Base-by-base conservation (phyloP, 2,797 vertebrate species). In the Falco naumanni region DNA sequence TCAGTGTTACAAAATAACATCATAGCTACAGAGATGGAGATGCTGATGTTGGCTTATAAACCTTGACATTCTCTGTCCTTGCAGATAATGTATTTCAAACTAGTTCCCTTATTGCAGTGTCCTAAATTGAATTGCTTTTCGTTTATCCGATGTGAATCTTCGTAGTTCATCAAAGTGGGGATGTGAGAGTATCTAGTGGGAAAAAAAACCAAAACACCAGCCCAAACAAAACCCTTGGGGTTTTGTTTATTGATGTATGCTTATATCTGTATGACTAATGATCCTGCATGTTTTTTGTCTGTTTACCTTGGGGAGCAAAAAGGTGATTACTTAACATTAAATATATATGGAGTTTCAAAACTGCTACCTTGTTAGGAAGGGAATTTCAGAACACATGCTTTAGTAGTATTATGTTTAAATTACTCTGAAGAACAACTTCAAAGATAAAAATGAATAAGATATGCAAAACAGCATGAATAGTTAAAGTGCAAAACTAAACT, bases 111-210 rank as follows among this genome's bases (percentile, higher is more conserved):
- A 21, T 85, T 96, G 59, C 48, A 48, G 13, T 77, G 69, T 43
- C 66, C 90, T 96, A 4, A 70, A 74, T 72, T 91, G 77, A 96
- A 95, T 94, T 95, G 78, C 57, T 92, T 97, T 96, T 92, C 19
- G 39, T 87, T 97, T 96, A 94, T 96, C 76, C 59, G 13, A 5
- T 95, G 96, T 96, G 90, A 88, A 81, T 97, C 84, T 97, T 96
- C 76, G 53, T 61, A 96, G 78, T 64, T 96, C 87, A 96, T 96
- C 78, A 41, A 92, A 87, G 45, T 50, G 59, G 69, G 33, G 66
- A 63, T 89, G 72, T 87, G 64, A 93, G 53, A 68, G 33, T 68
- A 63, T 65, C 50, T 87, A n/a, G 80, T 57, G 34, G 4, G 4
- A 9, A 28, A 4, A 10, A 28, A 72, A 56, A 70, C 41, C 37